A percentile compares a stretch with the other conserved stretches of the same genome.
These are phyloP conservation scores for Aethina tumida DNA, from an alignment of 1,140 invertebrate genomes.

Conservation along the genomic window DNA sequence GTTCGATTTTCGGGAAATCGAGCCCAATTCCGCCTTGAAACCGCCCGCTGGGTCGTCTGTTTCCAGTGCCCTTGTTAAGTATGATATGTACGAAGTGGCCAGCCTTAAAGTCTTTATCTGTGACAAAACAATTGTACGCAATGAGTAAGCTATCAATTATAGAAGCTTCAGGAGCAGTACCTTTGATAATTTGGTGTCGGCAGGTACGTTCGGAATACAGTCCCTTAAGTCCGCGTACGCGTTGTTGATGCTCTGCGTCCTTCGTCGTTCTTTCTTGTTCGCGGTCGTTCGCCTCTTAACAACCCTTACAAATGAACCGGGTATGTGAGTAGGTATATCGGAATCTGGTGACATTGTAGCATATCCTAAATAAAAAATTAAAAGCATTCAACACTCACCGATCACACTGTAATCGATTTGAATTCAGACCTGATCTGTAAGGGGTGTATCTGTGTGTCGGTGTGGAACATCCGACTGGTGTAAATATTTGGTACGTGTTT, in stretches of 20 bases:
- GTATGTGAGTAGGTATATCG: slow-evolving; percentile 17
- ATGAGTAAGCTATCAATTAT: not conserved
- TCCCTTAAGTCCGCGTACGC: slow-evolving; percentile 86
- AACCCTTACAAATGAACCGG: slow-evolving; percentile 43
- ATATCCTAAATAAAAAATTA: slow-evolving; percentile 18
- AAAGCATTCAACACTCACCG: slow-evolving; percentile 1
- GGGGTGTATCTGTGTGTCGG: slow-evolving; percentile 23
- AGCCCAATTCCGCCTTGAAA: slow-evolving; percentile 60
- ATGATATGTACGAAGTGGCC: slow-evolving; percentile 86
- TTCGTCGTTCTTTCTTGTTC: slow-evolving; percentile 86
- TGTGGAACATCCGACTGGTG: slow-evolving; percentile 20
- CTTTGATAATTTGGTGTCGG: slow-evolving; percentile 89
- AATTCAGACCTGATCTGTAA: slow-evolving; percentile 25
- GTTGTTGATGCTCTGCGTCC: slow-evolving; percentile 91
- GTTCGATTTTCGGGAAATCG: slow-evolving; percentile 26
- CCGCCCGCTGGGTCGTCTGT: slow-evolving; percentile 63
- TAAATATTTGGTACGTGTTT: slow-evolving; percentile 28
- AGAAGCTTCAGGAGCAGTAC: slow-evolving; percentile 28
- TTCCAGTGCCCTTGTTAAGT: slow-evolving; percentile 72
- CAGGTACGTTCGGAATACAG: slow-evolving; percentile 91
- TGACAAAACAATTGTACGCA: slow-evolving; percentile 15
- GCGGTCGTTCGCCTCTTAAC: slow-evolving; percentile 68
- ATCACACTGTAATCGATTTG: not conserved
- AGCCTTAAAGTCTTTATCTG: slow-evolving; percentile 84
- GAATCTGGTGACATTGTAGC: slow-evolving; percentile 14